Conservation (phyloP, 23 tunicate genomes). For the Styela clava region DNA sequence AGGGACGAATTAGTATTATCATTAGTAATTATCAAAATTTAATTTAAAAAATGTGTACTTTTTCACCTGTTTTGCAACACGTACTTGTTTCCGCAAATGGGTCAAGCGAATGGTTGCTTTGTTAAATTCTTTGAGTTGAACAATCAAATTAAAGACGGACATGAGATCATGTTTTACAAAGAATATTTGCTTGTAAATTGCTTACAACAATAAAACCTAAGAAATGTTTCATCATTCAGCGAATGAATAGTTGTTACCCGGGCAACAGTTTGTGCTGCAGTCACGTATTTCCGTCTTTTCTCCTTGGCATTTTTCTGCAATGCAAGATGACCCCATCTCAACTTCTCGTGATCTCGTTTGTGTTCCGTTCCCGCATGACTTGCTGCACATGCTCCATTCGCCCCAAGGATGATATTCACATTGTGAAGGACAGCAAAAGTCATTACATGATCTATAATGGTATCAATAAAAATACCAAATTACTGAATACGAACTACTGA, state of each 20-base stretch:
- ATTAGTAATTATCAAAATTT: too few species aligned
- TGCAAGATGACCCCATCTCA: constrained; percentile 5
- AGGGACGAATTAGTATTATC: too few species aligned
- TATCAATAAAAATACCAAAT: not conserved
- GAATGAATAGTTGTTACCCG: not conserved
- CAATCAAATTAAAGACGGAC: too few species aligned
- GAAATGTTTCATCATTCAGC: constrained; percentile 3
- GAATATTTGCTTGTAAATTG: too few species aligned
- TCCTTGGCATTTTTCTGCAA: constrained; percentile 33
- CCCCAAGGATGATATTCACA: constrained; percentile 37
- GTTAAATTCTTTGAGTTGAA: too few species aligned
- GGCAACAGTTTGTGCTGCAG: constrained; percentile 40
- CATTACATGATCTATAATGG: constrained; percentile 2
- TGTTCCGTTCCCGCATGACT: constrained; percentile 36
- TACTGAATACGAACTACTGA: too few species aligned
- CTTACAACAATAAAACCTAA: too few species aligned
- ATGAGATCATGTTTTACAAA: too few species aligned
- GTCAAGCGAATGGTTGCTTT: too few species aligned
- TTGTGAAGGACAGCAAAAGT: constrained; percentile 30
- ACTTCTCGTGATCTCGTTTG: constrained; percentile 25
- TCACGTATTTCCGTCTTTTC: not conserved
- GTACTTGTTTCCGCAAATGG: too few species aligned
- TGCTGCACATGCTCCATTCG: constrained; percentile 31
- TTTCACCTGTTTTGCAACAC: too few species aligned
- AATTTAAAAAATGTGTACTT: too few species aligned